Conservation (phyloP, 2,888 invertebrate species). For the Tetropium fuscum region DNA sequence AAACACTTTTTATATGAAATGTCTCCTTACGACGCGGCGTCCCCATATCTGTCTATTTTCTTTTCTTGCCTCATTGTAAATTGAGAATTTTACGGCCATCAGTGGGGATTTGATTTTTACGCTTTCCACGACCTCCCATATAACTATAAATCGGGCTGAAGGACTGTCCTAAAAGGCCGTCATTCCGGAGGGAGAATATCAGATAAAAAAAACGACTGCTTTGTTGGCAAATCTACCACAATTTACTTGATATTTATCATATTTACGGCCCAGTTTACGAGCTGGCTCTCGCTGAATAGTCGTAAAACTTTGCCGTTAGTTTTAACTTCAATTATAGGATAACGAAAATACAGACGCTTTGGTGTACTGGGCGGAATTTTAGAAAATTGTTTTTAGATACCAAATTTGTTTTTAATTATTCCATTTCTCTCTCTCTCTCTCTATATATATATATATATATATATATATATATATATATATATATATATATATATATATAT, state of each 20-base stretch:
- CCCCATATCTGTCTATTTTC: too few species aligned
- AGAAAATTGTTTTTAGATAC: too few species aligned
- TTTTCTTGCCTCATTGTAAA: slow-evolving; percentile 9
- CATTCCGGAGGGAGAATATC: slow-evolving; percentile 5
- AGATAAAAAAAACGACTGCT: slow-evolving; percentile 12
- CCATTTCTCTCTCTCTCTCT: too few species aligned
- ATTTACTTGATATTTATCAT: slow-evolving; percentile 16
- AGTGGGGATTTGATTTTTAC: slow-evolving; percentile 6
- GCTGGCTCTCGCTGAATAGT: background rate
- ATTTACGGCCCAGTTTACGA: slow-evolving; percentile 9
- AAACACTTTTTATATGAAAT: too few species aligned
- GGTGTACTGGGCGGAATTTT: too few species aligned
- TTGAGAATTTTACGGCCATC: slow-evolving; percentile 9
- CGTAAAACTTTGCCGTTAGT: background rate
- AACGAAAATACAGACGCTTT: too few species aligned
- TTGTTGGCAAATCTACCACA: slow-evolving; percentile 9
- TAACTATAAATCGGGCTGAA: slow-evolving; percentile 10
- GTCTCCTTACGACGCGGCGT: too few species aligned
- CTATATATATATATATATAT: too few species aligned
- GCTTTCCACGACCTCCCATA: background rate
- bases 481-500: too few species aligned
- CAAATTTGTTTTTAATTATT: too few species aligned
- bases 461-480: too few species aligned
- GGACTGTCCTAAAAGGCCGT: slow-evolving; percentile 1
- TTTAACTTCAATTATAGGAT: background rate